phyloP scores from a whole-genome alignment of 2,113 vertebrate species.

The Tringa solitaria region DNA sequence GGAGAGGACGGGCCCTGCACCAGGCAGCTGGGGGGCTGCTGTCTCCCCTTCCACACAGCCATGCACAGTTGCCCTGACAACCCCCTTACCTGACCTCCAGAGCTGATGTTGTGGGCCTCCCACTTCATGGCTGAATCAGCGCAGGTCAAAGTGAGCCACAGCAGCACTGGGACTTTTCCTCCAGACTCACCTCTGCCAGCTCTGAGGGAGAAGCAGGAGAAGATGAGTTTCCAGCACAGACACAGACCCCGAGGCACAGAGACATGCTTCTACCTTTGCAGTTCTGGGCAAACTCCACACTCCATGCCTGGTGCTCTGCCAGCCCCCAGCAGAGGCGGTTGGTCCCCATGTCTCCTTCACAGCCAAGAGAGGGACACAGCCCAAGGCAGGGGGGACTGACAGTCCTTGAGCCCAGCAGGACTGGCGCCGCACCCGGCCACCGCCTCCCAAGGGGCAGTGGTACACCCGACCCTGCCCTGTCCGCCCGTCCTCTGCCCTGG shows the following conservation, averaged over 20 bases:
- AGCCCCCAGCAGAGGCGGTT: not conserved
- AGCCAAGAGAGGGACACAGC: not conserved
- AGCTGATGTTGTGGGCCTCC: rapidly evolving
- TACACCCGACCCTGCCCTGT: not conserved
- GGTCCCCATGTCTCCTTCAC: not conserved
- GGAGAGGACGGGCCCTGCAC: not conserved
- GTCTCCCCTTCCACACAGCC: not conserved
- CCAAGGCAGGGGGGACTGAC: no score
- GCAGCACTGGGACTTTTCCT: not conserved
- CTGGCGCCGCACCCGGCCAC: not conserved
- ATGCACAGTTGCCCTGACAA: not conserved
- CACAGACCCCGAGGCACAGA: not conserved
- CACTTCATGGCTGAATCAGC: not conserved
- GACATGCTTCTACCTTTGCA: not conserved
- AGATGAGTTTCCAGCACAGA: not conserved
- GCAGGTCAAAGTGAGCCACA: not conserved
- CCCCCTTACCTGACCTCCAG: not conserved
- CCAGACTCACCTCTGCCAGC: not conserved
- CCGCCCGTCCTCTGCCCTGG: not conserved
- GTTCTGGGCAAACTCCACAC: not conserved
- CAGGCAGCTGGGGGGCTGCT: not conserved
- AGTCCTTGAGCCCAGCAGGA: not conserved
- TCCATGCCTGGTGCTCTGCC: not conserved
- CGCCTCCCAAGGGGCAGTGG: no score
- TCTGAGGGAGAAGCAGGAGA: not conserved